Base-by-base conservation (phyloP, 2,888 invertebrate genomes). In the Drosophila paranaensis region DNA sequence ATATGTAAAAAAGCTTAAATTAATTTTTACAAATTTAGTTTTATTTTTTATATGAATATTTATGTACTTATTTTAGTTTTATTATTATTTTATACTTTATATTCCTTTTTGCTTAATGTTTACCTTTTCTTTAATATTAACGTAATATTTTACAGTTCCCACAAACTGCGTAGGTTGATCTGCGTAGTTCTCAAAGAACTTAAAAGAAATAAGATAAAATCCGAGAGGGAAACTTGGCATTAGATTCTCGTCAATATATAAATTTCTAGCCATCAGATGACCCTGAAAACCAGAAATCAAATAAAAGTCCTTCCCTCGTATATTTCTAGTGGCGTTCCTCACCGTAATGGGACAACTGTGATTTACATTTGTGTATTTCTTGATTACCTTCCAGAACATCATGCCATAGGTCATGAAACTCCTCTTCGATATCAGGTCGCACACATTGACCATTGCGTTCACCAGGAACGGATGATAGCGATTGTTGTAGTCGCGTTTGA, bases 391-490 rank as follows among this genome's bases (percentile, higher is more conserved):
- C 30, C 55, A 25, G 4, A 72, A 14, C 2, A 82, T 66, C 1
- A 57, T 27, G 0, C 74, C 83, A 13, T 82, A 77, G 0, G 71
- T 37, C 14, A 61, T 14, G 16, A 27, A 82, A 40, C n/a, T 81
- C 20, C 70, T 60, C 3, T 48, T 68, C 0, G 74, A 20, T 8
- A 81, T n/a, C 2, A 74, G 3, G 11, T 80, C 74, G 16, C 81
- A 81, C 1, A 82, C 4, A 16, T 80, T 81, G 5, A 82, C 5
- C 0, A 3, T 3, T 9, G 71, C 55, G 39, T 81, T 60, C 0
- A 82, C 20, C 2, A 81, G 57, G 53, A 81, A 81, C 6, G 82
- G 82, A 53, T 70, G 60, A 39, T 68, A 81, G 3, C 55, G 43
- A 55, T 82, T 82, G 48, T n/a, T 74, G 48, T 79, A 77, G 53